Conservation (phyloP, 2,113 vertebrate species). For the Catharus minimus region DNA sequence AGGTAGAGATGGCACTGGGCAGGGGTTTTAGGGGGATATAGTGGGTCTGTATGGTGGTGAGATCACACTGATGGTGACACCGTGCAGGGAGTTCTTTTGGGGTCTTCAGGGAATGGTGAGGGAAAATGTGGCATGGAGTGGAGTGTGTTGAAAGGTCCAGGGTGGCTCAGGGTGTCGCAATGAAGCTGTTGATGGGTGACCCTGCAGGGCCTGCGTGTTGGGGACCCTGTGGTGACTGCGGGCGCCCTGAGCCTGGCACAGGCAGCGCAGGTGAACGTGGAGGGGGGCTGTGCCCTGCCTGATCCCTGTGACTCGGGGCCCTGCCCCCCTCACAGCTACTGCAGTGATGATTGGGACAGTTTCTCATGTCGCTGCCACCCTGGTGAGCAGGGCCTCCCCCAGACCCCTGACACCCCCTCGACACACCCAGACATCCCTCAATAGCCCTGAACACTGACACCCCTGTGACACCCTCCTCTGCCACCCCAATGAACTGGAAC, state of each 20-base stretch:
- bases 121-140: not conserved
- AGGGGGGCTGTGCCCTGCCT: slow-evolving; percentile 83
- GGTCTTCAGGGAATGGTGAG: not conserved
- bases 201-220: not conserved
- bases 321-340: slow-evolving; percentile 88
- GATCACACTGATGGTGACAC: not conserved
- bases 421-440: not conserved
- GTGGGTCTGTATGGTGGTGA: not conserved
- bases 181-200: not conserved
- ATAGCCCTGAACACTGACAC: not conserved
- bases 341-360: slow-evolving; percentile 89
- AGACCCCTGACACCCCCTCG: not conserved
- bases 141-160: not conserved
- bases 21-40: not conserved
- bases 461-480: not conserved
- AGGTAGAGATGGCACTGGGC: not conserved
- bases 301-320: slow-evolving; percentile 89
- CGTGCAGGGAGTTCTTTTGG: fast-evolving
- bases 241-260: slow-evolving; percentile 75
- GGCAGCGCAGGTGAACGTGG: slow-evolving; percentile 81
- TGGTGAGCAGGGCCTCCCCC: slow-evolving; percentile 65
- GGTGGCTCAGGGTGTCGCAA: not conserved
- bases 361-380: slow-evolving; percentile 88
- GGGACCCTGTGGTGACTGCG: not conserved
- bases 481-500: not conserved